Conservation (phyloP, 1,140 invertebrate genomes). For the Chrysomallon squamiferum region DNA sequence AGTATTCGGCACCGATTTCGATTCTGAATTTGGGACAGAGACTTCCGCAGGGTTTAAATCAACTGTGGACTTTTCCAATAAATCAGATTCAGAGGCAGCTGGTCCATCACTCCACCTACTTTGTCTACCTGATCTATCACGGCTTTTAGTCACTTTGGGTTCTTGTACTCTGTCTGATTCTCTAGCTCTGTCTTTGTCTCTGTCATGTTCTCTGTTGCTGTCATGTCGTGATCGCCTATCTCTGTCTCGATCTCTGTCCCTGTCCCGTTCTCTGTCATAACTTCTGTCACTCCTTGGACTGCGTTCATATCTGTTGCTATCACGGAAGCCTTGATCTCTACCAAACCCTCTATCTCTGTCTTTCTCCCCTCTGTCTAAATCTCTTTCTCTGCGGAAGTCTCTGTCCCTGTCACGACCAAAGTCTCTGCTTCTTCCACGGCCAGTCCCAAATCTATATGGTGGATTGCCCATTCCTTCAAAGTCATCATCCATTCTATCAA, state of each 20-base stretch:
- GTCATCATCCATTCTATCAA: background rate
- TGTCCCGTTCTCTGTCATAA: background rate
- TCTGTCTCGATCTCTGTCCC: conserved; percentile 5
- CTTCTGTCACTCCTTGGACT: conserved; percentile 1
- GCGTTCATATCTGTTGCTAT: background rate
- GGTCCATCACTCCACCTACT: conserved; percentile 20
- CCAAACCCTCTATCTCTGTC: conserved; percentile 8
- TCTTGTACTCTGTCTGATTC: background rate
- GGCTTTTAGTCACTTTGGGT: conserved; percentile 5
- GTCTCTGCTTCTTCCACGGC: conserved; percentile 16
- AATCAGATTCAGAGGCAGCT: background rate
- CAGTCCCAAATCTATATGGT: conserved; percentile 14
- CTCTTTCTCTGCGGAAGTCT: background rate
- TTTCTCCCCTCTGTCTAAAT: background rate
- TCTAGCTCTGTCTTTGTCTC: background rate
- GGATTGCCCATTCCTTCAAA: conserved; percentile 13
- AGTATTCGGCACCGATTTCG: background rate
- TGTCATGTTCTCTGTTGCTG: background rate
- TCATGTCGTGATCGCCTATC: conserved; percentile 2
- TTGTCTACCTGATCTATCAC: conserved; percentile 19
- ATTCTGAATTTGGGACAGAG: background rate
- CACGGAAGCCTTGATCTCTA: background rate
- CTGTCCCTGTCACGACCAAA: conserved; percentile 11
- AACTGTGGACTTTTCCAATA: background rate
- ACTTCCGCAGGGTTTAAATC: background rate